Percentiles rank a stretch among this genome's conserved stretches.
These are phyloP conservation scores for Bimastos eiseni DNA, from an alignment of 2,888 invertebrate species.

Conservation along the genomic window DNA sequence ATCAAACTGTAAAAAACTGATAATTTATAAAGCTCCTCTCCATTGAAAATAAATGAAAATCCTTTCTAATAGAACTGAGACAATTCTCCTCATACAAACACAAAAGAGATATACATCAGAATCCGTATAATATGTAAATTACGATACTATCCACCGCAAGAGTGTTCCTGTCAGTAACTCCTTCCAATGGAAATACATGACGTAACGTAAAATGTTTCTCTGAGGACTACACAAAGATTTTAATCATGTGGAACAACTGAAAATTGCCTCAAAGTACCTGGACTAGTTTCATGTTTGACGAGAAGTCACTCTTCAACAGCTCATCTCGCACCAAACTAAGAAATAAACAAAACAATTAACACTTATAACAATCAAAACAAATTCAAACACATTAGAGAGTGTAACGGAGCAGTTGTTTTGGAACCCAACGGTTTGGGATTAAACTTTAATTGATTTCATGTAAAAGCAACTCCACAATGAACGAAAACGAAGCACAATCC, in stretches of 20 bases:
- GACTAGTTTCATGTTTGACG: slow-evolving; percentile 87
- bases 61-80: too few relatives aligned
- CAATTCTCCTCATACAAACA: too few relatives aligned
- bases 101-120: too few relatives aligned
- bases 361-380: neutral
- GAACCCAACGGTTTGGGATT: neutral
- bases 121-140: too few relatives aligned
- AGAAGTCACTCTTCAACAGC: slow-evolving; percentile 85
- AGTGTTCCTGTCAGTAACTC: too few relatives aligned
- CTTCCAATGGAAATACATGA: too few relatives aligned
- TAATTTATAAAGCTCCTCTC: too few relatives aligned
- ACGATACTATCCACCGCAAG: too few relatives aligned
- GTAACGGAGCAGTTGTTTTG: neutral
- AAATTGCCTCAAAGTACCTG: slow-evolving; percentile 68
- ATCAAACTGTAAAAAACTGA: too few relatives aligned
- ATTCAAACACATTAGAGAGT: neutral
- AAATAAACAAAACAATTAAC: slow-evolving; percentile 26
- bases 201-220: neutral
- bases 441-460: neutral
- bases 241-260: neutral
- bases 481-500: neutral
- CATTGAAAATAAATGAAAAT: too few relatives aligned
- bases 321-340: slow-evolving; percentile 77
- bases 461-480: neutral
- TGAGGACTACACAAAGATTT: neutral